Conservation (phyloP, 2,888 invertebrate species). For the Notocelia uddmanniana region DNA sequence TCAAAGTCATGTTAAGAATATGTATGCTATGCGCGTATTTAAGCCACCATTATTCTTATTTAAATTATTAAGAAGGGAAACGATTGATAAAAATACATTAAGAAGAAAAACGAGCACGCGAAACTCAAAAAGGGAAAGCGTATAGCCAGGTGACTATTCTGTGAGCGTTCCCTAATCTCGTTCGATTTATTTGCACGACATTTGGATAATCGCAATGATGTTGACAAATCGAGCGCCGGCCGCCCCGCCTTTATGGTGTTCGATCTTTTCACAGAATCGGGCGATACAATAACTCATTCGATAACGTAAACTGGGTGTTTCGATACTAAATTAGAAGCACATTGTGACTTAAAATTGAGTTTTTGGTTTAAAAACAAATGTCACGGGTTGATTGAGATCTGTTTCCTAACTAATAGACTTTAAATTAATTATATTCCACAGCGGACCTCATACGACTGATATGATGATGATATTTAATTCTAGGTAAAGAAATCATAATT, state of each 20-base stretch:
- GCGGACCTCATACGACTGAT: no score
- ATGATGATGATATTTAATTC: no score
- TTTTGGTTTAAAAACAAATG: conserved; percentile 15
- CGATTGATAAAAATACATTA: conserved; percentile 11
- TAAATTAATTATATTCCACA: background rate
- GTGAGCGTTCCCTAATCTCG: conserved; percentile 67
- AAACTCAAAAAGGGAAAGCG: conserved; percentile 16
- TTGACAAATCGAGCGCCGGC: conserved; percentile 78
- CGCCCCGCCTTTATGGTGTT: conserved; percentile 80
- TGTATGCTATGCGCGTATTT: no score
- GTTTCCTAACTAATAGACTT: background rate
- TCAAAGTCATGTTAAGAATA: no score
- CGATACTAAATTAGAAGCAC: conserved; percentile 51
- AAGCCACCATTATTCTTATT: background rate
- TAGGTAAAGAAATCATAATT: no score
- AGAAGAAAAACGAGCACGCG: background rate
- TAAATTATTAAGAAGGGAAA: background rate
- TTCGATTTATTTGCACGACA: conserved; percentile 73
- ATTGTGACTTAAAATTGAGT: conserved; percentile 48
- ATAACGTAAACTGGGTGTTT: conserved; percentile 58
- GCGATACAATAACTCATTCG: conserved; percentile 70
- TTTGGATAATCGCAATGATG: conserved; percentile 73
- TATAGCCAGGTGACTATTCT: conserved; percentile 37
- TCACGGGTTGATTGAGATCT: conserved; percentile 8
- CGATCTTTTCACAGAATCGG: conserved; percentile 72